phyloP scores from a whole-genome alignment of 2,888 invertebrate genomes.

The Leistus spinibarbis region DNA sequence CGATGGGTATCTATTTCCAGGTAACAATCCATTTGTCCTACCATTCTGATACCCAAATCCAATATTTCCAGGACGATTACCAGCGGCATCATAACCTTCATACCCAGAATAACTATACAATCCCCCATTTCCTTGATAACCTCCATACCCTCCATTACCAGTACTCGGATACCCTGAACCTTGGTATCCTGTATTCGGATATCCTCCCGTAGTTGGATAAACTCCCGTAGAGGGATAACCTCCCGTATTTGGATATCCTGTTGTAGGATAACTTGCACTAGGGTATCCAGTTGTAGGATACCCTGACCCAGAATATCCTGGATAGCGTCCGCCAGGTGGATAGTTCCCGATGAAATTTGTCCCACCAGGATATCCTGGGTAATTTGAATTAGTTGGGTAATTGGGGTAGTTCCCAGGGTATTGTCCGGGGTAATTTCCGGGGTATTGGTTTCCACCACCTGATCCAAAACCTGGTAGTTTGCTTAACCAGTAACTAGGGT shows the following conservation, averaged over 20 bases:
- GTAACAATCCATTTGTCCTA: slow-evolving; percentile 15
- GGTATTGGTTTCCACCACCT: background rate
- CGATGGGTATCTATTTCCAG: slow-evolving; percentile 6
- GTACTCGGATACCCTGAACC: slow-evolving; percentile 6
- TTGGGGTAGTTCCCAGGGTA: background rate
- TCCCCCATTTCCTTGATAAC: slow-evolving; percentile 34
- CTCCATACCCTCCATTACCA: slow-evolving; percentile 35
- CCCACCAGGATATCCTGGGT: background rate
- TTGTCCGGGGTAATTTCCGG: background rate
- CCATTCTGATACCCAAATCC: slow-evolving; percentile 34
- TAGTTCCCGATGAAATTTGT: slow-evolving; percentile 1
- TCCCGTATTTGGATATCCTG: background rate
- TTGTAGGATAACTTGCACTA: background rate
- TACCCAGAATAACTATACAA: slow-evolving; percentile 27
- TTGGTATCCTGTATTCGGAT: slow-evolving; percentile 14
- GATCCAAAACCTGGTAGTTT: slow-evolving; percentile 17
- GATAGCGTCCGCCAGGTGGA: background rate
- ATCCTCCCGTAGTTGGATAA: slow-evolving; percentile 12
- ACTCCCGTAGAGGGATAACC: background rate
- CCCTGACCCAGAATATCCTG: slow-evolving; percentile 4
- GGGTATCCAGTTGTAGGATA: slow-evolving; percentile 12
- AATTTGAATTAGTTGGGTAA: background rate
- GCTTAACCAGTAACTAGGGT: slow-evolving; percentile 27
- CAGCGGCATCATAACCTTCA: slow-evolving; percentile 30
- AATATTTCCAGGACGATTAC: slow-evolving; percentile 32